Conservation (phyloP, 2,888 invertebrate genomes). For the Agrochola macilenta region DNA sequence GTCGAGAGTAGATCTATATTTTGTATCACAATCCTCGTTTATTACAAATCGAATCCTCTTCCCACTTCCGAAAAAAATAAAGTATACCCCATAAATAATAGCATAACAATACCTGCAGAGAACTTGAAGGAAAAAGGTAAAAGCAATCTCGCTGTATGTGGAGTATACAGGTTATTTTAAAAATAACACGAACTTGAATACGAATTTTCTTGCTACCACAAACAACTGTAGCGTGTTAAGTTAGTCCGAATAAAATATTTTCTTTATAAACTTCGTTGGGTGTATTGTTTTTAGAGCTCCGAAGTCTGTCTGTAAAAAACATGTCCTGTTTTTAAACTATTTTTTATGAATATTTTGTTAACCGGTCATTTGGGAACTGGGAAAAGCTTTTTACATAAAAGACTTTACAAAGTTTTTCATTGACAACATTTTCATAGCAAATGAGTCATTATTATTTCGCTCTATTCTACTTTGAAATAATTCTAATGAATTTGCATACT, state of each 20-base stretch:
- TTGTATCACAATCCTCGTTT: constrained; percentile 26
- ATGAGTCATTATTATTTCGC: constrained; percentile 6
- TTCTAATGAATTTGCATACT: constrained; percentile 6
- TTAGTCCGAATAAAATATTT: constrained; percentile 9
- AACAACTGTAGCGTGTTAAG: constrained; percentile 7
- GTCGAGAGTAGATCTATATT: constrained; percentile 9
- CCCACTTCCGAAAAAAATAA: constrained; percentile 16
- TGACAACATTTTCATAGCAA: background rate
- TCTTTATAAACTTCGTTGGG: background rate
- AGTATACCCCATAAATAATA: constrained; percentile 47
- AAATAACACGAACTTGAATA: constrained; percentile 18
- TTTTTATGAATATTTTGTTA: constrained; percentile 10
- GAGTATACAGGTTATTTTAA: constrained; percentile 14
- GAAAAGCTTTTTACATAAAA: background rate
- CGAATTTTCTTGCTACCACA: constrained; percentile 13
- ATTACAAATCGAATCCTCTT: constrained; percentile 15
- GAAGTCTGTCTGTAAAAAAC: background rate
- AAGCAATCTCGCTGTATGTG: constrained; percentile 27
- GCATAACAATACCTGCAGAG: constrained; percentile 42
- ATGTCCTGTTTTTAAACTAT: constrained; percentile 3
- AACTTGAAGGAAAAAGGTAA: constrained; percentile 18
- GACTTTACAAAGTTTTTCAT: background rate
- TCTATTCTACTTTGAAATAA: constrained; percentile 9
- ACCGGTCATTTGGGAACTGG: background rate
- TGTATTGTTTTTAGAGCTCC: constrained; percentile 11